Base-by-base conservation (phyloP, 2,797 vertebrate species). In the Aulostomus chinensis region DNA sequence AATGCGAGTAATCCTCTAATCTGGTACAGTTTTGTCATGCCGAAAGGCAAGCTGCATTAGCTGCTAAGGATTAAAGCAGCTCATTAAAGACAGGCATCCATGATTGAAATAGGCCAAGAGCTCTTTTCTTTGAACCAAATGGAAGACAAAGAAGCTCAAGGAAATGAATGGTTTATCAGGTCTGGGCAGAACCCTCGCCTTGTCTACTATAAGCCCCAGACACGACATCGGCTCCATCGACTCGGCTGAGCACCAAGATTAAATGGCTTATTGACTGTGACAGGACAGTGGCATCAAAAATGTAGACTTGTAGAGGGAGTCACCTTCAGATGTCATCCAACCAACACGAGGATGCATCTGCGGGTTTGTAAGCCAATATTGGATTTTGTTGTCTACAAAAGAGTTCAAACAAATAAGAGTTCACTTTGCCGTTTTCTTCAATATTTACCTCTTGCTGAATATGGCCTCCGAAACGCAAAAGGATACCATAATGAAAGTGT, bases 191-290 rank as follows among this genome's bases (percentile, higher is more conserved):
- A 81, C 57, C 74, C 68, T 76, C 33, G 58, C 84, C 84, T 80
- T 56, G 73, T 80, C 80, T 39, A 37, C 70, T 73, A 62, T 77
- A 89, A 85, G 84, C 85, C 68, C 70, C 71, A 87, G 83, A 86
- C 52, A 45, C 61, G 39, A 80, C 81, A 84, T 80, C 67, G 55
- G 84, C 76, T 25, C 26, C 87, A 90, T 91, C 76, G 86, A 90
- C 88, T 81, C 49, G 46, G 70, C 76, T 63, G 62, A 81, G 74
- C 80, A 49, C 58, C 39, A 0, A 85, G 87, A 92, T 93, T 90
- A 92, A 91, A 92, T 87, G 81, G 80, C 81, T 92, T 92, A 93
- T 92, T 92, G 91, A 91, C 89, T 82, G 84, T 40, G 47, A 70
- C 64, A 58, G 68, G 71, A 70, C 64, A 58, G 64, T 75, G 68